These are phyloP conservation scores for Biston betularia DNA, from an alignment of 2,888 invertebrate genomes.

Conservation along the genomic window DNA sequence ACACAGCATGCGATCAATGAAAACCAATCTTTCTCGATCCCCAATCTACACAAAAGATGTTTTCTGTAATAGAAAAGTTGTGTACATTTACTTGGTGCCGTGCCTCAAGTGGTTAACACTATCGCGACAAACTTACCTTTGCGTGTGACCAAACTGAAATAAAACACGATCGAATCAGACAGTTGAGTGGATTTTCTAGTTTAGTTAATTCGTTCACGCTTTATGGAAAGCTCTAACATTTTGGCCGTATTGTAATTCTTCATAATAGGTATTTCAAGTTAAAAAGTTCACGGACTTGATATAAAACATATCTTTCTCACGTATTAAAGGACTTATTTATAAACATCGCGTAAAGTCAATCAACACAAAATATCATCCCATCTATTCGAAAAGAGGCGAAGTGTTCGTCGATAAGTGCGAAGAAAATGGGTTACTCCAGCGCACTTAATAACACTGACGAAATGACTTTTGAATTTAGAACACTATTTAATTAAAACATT, in stretches of 20 bases:
- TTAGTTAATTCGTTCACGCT: conserved; percentile 6
- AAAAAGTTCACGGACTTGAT: conserved; percentile 2
- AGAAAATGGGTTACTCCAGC: no score
- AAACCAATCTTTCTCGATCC: not conserved
- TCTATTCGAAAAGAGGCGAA: no score
- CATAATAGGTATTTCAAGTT: conserved; percentile 2
- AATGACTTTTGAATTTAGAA: no score
- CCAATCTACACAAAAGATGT: conserved; percentile 8
- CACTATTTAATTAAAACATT: no score
- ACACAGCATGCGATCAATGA: not conserved
- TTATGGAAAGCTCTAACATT: conserved; percentile 7
- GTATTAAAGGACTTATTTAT: not conserved
- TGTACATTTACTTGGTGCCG: conserved; percentile 19
- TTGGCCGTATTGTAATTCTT: not conserved
- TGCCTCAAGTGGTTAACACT: conserved; percentile 27
- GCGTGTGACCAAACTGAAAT: conserved; percentile 17
- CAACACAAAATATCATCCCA: no score
- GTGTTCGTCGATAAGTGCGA: no score
- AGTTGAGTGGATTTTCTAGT: conserved; percentile 13
- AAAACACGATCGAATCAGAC: conserved; percentile 18
- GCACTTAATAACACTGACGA: no score
- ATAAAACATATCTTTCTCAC: conserved; percentile 2
- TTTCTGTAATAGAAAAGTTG: conserved; percentile 26
- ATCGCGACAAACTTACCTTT: conserved; percentile 21
- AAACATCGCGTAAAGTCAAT: no score